Evolutionary conservation across 1,140 invertebrate genomes (phyloP).

Genomic region (Heliothis subflexa): DNA sequence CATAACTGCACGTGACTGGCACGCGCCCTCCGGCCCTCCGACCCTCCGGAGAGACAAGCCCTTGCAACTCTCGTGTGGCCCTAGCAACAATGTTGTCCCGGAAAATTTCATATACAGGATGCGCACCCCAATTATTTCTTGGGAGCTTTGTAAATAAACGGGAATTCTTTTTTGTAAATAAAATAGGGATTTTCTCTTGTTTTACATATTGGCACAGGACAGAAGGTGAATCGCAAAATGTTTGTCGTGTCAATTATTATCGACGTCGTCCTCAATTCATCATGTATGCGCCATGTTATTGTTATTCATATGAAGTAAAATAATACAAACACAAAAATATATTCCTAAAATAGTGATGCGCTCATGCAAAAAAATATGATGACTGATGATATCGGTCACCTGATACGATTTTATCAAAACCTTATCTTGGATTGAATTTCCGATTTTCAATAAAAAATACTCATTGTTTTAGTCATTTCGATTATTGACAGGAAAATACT

Average conservation of each 20-base stretch:
- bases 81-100: constrained; percentile 14
- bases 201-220: neutral
- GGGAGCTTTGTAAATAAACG: neutral
- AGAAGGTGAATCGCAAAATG: too few species aligned
- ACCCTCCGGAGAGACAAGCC: constrained; percentile 35
- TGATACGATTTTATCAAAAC: neutral
- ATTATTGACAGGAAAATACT: neutral
- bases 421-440: neutral
- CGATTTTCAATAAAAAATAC: neutral
- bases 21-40: constrained; percentile 51
- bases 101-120: constrained; percentile 28
- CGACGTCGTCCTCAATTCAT: too few species aligned
- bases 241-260: too few species aligned
- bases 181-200: neutral
- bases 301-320: too few species aligned
- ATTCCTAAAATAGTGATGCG: too few species aligned
- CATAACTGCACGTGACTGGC: constrained; percentile 54
- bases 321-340: too few species aligned
- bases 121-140: constrained; percentile 43
- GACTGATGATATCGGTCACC: neutral
- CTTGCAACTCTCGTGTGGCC: constrained; percentile 16
- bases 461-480: neutral
- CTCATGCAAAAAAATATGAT: too few species aligned
- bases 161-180: neutral
- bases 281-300: too few species aligned